Evolutionary conservation across 2,888 invertebrate genomes (phyloP).

Genomic region (Rhamphomyia laevipes): DNA sequence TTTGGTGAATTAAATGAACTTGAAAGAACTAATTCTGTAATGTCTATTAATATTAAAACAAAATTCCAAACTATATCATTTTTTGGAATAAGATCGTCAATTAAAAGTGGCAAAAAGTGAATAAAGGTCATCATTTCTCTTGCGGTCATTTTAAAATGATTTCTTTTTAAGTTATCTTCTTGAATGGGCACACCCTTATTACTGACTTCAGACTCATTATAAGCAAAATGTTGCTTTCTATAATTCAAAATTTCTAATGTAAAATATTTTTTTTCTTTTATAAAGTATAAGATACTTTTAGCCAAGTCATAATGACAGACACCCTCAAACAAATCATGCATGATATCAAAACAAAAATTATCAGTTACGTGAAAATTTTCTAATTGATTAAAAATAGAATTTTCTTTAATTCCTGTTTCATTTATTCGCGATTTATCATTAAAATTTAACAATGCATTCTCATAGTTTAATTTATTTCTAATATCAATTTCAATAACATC

Average conservation of each 20-base stretch:
- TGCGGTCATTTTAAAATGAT: slow-evolving; percentile 1
- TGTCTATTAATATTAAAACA: too few species aligned
- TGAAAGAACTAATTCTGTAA: not conserved
- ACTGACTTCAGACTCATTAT: not conserved
- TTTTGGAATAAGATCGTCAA: not conserved
- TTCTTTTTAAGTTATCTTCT: not conserved
- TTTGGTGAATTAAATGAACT: not conserved
- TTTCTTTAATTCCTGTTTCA: not conserved
- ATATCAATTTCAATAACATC: too few species aligned
- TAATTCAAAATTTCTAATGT: not conserved
- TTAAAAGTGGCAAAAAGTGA: not conserved
- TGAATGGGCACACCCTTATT: not conserved
- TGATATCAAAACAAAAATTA: slow-evolving; percentile 1
- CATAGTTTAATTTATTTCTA: not conserved
- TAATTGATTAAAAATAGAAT: not conserved
- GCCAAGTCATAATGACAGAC: not conserved
- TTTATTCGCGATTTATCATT: not conserved
- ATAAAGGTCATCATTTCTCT: not conserved
- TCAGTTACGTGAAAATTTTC: not conserved
- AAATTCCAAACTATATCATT: not conserved
- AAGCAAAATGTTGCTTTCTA: not conserved
- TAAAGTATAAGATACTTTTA: not conserved
- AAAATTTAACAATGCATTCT: not conserved
- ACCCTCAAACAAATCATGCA: slow-evolving; percentile 5
- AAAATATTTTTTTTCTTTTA: not conserved